Base-by-base conservation (phyloP, 2,888 invertebrate genomes). In the Cataglyphis cursor region DNA sequence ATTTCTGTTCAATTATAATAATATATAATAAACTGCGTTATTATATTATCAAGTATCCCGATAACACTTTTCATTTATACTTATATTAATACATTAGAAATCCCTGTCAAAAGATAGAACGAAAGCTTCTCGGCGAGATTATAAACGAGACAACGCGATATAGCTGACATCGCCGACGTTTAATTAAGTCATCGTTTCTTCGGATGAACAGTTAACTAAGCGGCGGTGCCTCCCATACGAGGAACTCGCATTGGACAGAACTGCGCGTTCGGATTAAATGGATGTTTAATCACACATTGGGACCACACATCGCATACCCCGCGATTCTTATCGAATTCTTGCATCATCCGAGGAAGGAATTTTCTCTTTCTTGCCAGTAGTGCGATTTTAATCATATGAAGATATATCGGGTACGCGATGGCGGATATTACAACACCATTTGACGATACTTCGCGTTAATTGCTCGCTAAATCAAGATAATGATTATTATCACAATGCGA, bases 141-240 rank as follows among this genome's bases (percentile, higher is more conserved):
- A 81, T 76, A 84, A 87, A 81, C 31, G 83, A 62, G 72, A 86
- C 59, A 68, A 84, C 65, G 82, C 82, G 76, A 88, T 81, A 75
- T 76, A 70, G 78, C 65, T 65, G 68, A 28, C 70, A 59, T 38
- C 78, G 51, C 68, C 81, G 84, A 70, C 73, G 78, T 78, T 90
- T 89, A 90, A 90, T 90, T 89, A 88, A 90, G 89, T 83, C 89
- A 89, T 90, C 87, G 78, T 81, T 65, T 74, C 54, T 61, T 57
- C 78, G 81, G 84, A 81, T 88, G 82, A 85, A 48, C 84, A 66
- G 80, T 87, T 85, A 85, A 86, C 85, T 66, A 81, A 86, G 87
- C 80, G 84, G 89, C 80, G 85, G 88, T 86, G 89, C 86, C 85
- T 85, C 64, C 74, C 48, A 70, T 88, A 85, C 85, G 76, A 51